Evolutionary conservation across 2,113 vertebrate genomes (phyloP), one percentile per base, ranked within the genome.

Genomic region (human (Homo sapiens)): DNA sequence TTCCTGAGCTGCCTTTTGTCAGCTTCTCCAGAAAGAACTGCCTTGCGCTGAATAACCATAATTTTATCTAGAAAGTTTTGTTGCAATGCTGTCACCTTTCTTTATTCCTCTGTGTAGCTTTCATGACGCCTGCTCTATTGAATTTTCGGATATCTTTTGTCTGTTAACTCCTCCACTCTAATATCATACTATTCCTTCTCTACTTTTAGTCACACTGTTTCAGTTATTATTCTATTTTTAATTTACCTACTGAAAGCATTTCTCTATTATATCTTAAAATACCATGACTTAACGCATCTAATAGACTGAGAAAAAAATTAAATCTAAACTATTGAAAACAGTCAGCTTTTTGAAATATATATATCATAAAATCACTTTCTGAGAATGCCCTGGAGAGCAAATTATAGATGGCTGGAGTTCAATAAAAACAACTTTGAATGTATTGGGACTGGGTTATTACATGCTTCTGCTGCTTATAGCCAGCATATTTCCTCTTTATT

Each of bases 371-470:
- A 98, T 94, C 87, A 81, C 75, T 96, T 17, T 90, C 22, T 1
- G 84, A 96, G 32, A 66, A 89, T 91, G 11, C 64, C n/a, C 81
- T 91, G 87, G 86, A 97, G 94, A 98, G 83, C 13, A 94, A 98
- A 97, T 98, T 97, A 98, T 90, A 97, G 96, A 98, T 95, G 78
- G 82, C 50, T 89, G 79, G 45, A 93, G 81, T 97, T 98, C 97
- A 98, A 87, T 92, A 97, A 97, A 98, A 98, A 50, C 57, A 97
- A 73, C 68, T 98, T 93, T 97, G 93, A 98, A 98, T 84, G 81
- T 90, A 94, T 90, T 75, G 59, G 86, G 68, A 43, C 27, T 91
- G 35, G 95, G 68, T 97, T 97, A 97, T 97, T 98, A 73, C 73
- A 89, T 20, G 52, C 89, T 89, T 50, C 75, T 98, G 8, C 79